phyloP scores from a whole-genome alignment of 2,888 invertebrate genomes.

The Trisateles emortualis region DNA sequence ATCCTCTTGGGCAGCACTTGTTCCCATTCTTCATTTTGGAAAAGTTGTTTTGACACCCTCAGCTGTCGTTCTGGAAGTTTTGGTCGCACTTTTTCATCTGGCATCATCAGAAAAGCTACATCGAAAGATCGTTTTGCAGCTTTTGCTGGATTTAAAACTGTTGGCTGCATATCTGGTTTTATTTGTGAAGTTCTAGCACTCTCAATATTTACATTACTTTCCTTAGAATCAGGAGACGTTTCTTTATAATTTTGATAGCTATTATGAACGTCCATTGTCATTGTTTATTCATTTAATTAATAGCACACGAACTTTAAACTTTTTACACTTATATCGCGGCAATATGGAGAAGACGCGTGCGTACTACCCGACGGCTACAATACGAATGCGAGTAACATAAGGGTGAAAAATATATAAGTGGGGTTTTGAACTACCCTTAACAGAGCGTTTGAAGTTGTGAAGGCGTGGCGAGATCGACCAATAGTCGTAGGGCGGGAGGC shows the following conservation, averaged over 20 bases:
- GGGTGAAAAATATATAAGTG: conserved; percentile 86
- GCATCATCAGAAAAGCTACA: conserved; percentile 96
- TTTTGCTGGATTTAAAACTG: conserved; percentile 70
- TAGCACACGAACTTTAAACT: conserved; percentile 74
- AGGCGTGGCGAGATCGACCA: conserved; percentile 77
- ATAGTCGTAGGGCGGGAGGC: conserved; percentile 73
- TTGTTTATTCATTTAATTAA: conserved; percentile 81
- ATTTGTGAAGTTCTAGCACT: conserved; percentile 82
- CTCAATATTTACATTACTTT: conserved; percentile 76
- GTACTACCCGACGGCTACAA: conserved; percentile 73
- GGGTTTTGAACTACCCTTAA: conserved; percentile 81
- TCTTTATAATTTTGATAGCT: conserved; percentile 83
- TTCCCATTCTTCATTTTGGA: conserved; percentile 82
- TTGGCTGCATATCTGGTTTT: conserved; percentile 75
- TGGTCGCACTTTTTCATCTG: conserved; percentile 92
- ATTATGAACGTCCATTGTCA: conserved; percentile 91
- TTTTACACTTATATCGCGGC: conserved; percentile 82
- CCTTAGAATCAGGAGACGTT: conserved; percentile 80
- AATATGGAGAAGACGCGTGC: conserved; percentile 72
- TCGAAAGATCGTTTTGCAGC: conserved; percentile 93
- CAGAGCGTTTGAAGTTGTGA: conserved; percentile 73
- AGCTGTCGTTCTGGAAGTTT: conserved; percentile 87
- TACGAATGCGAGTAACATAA: conserved; percentile 82
- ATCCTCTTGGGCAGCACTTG: conserved; percentile 75
- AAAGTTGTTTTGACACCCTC: conserved; percentile 82